Base-by-base conservation (phyloP, 2,888 invertebrate species). In the Deroplatys truncata region DNA sequence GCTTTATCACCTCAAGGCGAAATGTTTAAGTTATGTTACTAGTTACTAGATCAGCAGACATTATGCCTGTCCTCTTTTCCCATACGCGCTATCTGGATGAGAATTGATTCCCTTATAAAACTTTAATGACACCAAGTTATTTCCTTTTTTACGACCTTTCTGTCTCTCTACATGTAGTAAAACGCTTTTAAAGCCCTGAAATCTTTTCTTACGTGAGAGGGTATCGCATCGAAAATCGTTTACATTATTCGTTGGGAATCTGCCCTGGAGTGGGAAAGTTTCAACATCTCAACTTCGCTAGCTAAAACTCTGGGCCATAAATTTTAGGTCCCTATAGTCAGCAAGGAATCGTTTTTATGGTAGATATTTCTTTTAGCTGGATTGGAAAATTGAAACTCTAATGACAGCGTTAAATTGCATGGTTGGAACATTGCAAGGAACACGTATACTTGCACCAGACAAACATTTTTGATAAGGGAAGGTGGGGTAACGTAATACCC, bases 51-150 rank as follows among this genome's bases (percentile, higher is more conserved):
- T 72, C 56, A 72, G 56, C 56, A 72, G 56, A 72, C 56, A 72
- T 72, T 72, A 72, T 7, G 20, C 7, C 56, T 72, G 56, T 72
- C 56, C 56, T 72, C 56, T 72, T 16, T 20, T 72, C 20, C 56
- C 56, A 72, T 72, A 4, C 82, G 29, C 82, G 86, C 20, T 86
- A 16, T 82, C 82, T 82, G 29, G 31, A 20, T 20, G 56, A 20
- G 49, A 20, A 82, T 82, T 86, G 82, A 86, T 86, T 31, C 86
- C 49, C 82, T 16, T 85, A 89, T 89, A 89, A 85, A 89, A 89
- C 84, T 72, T 89, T 89, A 89, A 89, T 56, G 85, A 84, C 82
- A 16, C 82, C 25, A 15, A 85, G 82, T 82, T 89, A 28, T 82
- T 85, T 28, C 84, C 84, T 84, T 49, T 88, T 88, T 88, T 88